Evolutionary conservation across 2,113 vertebrate species (phyloP), one percentile per base, ranked within the genome.

Genomic region (Pelecanoides urinatrix): DNA sequence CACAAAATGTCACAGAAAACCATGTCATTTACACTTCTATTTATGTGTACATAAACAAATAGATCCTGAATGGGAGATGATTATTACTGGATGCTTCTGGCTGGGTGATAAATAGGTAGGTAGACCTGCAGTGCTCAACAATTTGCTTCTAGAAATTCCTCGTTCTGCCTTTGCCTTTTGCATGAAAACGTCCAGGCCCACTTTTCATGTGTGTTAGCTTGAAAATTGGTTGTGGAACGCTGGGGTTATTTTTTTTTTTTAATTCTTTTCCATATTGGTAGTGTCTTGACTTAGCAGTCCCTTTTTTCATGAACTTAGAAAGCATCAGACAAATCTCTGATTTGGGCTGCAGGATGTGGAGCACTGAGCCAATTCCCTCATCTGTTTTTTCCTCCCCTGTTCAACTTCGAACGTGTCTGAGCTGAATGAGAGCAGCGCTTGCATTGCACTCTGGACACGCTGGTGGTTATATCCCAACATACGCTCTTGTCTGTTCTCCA

Each of bases 391-490:
- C 22, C 21, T 17, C 5, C 36, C 6, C 6, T 36, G 9, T 29
- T 58, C 21, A 40, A 17, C 11, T 59, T 59, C 2, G 47, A 34
- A 21, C 20, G 14, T 1, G 1, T 34, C 16, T 18, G 52, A 42
- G 40, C 32, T 36, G 61, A 63, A 58, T 13, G 49, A 68, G 13
- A 36, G 53, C 56, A 49, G 34, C n/a, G 17, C 32, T 76, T 52
- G 6, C 21, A 7, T 56, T 0, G 4, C 3, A 9, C 38, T 62
- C 27, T 44, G 45, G 66, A 49, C 3, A 3, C 1, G 4, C 11
- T 18, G 5, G 32, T 30, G 58, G 26, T 61, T 92, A 22, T 25
- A n/a, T 36, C 15, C 7, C 23, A 25, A 2, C 4, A 3, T 47
- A 10, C 2, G 2, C 42, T 52, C 0, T 7, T 59, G 23, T 44